Base-by-base conservation (phyloP, 2,888 invertebrate species). In the Archips xylosteana region DNA sequence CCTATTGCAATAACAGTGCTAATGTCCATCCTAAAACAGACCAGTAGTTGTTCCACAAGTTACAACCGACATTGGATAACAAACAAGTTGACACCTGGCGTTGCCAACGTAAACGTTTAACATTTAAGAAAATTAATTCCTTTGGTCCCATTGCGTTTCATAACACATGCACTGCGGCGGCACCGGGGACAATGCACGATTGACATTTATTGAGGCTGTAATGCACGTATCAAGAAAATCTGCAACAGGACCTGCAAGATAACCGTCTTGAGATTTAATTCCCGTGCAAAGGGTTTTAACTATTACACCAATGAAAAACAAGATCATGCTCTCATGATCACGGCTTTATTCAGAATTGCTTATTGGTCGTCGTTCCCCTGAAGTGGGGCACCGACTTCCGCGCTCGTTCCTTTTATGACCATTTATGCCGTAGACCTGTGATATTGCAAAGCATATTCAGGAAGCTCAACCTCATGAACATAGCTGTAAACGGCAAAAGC, bases 341-440 rank as follows among this genome's bases (percentile, higher is more conserved):
- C 83, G 84, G 84, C 84, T 85, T 88, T 86, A 85, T 84, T 85
- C 87, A 83, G 87, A 90, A 89, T 88, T 89, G 86, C 89, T 88
- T 89, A 89, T 81, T 89, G 89, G 87, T 89, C 89, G 89, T 88
- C 87, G 83, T 78, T 82, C 80, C 76, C 69, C 81, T 83, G 85
- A 89, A 89, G 86, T 90, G 81, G 88, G 84, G 85, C 89, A 87
- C 78, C 78, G 81, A 78, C 81, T 82, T 64, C 79, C 79, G 83
- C 83, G 83, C 82, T 81, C 79, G 78, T 80, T 80, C 81, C 82
- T 81, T 79, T 79, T 82, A 79, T 74, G 74, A n/a, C 36, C 49
- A 61, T 57, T 32, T 32, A 34, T 23, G 49, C 45, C 23, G 62
- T 13, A 67, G 59, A 42, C 54, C 49, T 67, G n/a, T 23, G 54